Evolutionary conservation across 1,140 invertebrate species (phyloP).

Genomic region (Amphibalanus amphitrite): DNA sequence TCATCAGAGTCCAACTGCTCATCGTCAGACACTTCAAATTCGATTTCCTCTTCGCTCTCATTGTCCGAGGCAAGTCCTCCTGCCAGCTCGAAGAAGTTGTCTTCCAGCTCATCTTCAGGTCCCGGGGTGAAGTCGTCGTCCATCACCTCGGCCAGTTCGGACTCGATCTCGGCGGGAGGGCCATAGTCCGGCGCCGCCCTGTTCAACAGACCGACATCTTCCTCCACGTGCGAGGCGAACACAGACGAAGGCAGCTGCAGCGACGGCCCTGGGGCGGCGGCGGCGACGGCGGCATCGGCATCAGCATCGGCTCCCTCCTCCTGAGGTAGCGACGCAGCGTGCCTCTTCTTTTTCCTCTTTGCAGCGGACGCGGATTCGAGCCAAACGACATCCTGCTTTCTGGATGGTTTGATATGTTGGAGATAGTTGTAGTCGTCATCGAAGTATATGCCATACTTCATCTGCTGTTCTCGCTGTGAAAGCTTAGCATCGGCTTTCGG

Average conservation of each 20-base stretch:
- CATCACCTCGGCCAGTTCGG: constrained; percentile 77
- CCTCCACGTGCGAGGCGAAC: constrained; percentile 72
- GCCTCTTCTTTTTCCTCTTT: neutral
- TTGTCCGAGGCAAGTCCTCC: constrained; percentile 33
- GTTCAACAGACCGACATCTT: constrained; percentile 71
- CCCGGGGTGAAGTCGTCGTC: constrained; percentile 68
- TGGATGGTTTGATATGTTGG: constrained; percentile 62
- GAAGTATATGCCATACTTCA: constrained; percentile 80
- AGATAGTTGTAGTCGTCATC: constrained; percentile 93
- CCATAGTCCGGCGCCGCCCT: constrained; percentile 56
- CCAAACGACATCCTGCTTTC: constrained; percentile 23
- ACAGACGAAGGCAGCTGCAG: constrained; percentile 68
- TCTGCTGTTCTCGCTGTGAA: constrained; percentile 48
- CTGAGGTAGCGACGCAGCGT: neutral
- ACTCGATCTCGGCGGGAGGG: constrained; percentile 63
- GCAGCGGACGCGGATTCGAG: neutral
- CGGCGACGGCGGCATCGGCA: no score
- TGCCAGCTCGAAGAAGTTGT: constrained; percentile 71
- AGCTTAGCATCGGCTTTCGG: constrained; percentile 28
- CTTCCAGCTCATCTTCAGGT: constrained; percentile 59
- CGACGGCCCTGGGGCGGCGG: neutral
- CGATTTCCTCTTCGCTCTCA: constrained; percentile 19
- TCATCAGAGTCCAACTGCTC: constrained; percentile 26
- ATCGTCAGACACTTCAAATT: constrained; percentile 21
- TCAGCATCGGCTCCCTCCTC: neutral